These are phyloP conservation scores for Polypedilum pembai DNA, from an alignment of 1,140 invertebrate genomes.

Conservation along the genomic window DNA sequence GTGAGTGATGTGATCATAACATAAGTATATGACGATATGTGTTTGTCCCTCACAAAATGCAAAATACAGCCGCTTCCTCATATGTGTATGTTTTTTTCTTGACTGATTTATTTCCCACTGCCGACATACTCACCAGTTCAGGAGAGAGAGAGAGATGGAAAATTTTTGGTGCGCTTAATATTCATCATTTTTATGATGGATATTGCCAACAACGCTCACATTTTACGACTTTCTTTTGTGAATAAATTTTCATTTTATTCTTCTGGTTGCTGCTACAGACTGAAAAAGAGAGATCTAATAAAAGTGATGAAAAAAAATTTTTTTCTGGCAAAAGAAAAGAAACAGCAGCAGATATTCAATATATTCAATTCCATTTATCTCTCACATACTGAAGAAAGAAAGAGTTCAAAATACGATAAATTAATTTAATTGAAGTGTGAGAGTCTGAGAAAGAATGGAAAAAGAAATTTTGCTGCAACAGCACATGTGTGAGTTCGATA, in stretches of 20 bases:
- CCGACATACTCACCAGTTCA: no score
- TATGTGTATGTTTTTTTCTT: background rate
- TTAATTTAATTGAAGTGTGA: slow-evolving; percentile 26
- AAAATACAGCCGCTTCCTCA: background rate
- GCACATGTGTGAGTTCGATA: background rate
- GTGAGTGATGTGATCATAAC: background rate
- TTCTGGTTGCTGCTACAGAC: background rate
- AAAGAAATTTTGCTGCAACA: background rate
- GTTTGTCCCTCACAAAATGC: background rate
- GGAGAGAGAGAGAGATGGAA: background rate
- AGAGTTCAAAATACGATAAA: slow-evolving; percentile 4
- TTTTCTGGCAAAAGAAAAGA: background rate
- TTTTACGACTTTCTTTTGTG: background rate
- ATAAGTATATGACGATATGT: background rate
- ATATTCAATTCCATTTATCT: background rate
- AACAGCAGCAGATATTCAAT: background rate
- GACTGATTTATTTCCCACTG: background rate
- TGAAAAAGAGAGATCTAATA: no score
- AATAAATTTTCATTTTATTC: background rate
- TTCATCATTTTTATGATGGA: slow-evolving; percentile 18
- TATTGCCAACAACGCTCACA: background rate
- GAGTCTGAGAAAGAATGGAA: no score
- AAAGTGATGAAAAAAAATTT: background rate
- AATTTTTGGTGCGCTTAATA: background rate
- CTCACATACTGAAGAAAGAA: background rate